A percentile compares a stretch with the other conserved stretches of the same genome.
phyloP scores from a whole-genome alignment of 2,797 vertebrate species.

The Xenopus petersii region DNA sequence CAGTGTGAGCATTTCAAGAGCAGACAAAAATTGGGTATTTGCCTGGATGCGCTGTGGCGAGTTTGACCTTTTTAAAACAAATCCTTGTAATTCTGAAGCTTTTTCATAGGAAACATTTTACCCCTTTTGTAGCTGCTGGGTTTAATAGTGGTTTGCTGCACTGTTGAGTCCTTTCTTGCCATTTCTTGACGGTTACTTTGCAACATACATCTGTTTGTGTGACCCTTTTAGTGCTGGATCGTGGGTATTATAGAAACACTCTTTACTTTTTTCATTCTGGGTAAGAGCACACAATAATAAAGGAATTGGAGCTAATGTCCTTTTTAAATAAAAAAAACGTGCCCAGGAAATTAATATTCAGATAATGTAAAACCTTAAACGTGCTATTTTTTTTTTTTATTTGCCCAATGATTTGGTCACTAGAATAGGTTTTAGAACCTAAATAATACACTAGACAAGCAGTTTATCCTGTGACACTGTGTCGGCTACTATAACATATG shows the following conservation, averaged over 20 bases:
- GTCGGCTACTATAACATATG: too few relatives aligned
- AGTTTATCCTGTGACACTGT: too few relatives aligned
- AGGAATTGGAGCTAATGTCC: background rate
- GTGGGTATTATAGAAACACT: background rate
- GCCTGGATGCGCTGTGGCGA: constrained; percentile 50
- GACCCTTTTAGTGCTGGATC: background rate
- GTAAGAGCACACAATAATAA: background rate
- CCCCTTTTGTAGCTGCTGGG: constrained; percentile 6
- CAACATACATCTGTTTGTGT: background rate
- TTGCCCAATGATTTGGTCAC: too few relatives aligned
- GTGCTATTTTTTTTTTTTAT: too few relatives aligned
- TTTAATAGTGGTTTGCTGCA: too few relatives aligned
- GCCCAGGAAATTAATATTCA: too few relatives aligned
- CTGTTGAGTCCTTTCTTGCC: background rate
- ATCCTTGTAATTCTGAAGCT: constrained; percentile 32
- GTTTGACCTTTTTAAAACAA: constrained; percentile 42
- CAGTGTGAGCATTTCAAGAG: constrained; percentile 55
- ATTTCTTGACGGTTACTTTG: too few relatives aligned
- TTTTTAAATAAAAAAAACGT: background rate
- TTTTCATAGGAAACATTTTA: constrained; percentile 12
- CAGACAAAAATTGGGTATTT: constrained; percentile 46
- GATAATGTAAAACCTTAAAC: too few relatives aligned
- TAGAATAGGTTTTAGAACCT: too few relatives aligned
- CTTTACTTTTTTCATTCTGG: background rate
- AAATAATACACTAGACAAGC: too few relatives aligned